Conservation (phyloP, 2,113 vertebrate species). For the Cebus imitator region DNA sequence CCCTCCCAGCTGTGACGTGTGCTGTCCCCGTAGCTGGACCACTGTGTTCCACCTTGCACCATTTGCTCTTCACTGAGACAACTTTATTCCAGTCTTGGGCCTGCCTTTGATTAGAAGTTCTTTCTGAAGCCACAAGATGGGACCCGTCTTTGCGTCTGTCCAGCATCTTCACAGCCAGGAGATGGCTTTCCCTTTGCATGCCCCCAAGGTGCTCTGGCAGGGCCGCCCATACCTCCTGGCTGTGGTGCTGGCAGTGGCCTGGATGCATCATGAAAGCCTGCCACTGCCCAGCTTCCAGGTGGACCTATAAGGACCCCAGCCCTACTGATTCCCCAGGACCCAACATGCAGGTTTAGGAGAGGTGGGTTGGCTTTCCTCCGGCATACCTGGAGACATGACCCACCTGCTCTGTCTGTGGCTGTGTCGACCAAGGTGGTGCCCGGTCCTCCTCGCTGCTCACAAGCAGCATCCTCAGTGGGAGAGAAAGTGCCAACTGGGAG, state of each 20-base stretch:
- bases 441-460: neutral
- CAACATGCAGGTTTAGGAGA: neutral
- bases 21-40: rapidly evolving
- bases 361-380: neutral
- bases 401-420: neutral
- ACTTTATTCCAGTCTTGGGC: rapidly evolving
- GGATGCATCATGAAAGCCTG: neutral
- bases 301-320: rapidly evolving
- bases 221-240: too few relatives aligned
- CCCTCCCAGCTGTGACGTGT: rapidly evolving
- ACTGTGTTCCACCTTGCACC: rapidly evolving
- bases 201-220: rapidly evolving
- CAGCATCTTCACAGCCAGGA: rapidly evolving
- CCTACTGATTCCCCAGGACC: rapidly evolving
- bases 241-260: neutral
- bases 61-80: neutral
- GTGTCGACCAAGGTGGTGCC: neutral
- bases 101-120: rapidly evolving
- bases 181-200: neutral
- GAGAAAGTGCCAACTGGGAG: rapidly evolving
- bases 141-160: rapidly evolving
- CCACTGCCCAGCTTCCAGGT: neutral
- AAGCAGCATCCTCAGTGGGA: neutral
- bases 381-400: rapidly evolving
- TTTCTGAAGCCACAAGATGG: too few relatives aligned